phyloP scores from a whole-genome alignment of 2,888 invertebrate species.

The Drosophila birchii region DNA sequence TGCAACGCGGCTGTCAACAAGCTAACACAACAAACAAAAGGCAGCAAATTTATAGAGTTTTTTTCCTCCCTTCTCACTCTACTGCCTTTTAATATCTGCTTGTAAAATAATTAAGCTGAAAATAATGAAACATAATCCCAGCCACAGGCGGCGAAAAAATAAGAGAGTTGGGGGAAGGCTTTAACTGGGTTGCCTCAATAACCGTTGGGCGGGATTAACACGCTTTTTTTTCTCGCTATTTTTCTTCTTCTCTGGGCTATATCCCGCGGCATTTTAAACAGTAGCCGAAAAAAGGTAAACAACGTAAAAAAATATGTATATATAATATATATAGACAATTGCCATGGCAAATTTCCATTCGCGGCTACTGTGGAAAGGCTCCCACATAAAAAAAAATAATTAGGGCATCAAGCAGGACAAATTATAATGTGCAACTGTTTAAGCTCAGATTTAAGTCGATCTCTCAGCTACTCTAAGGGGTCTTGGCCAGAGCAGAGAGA shows the following conservation, averaged over 20 bases:
- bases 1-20: constrained; percentile 57
- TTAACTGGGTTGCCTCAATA: constrained; percentile 72
- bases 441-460: constrained; percentile 12
- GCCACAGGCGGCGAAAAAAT: constrained; percentile 28
- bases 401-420: constrained; percentile 22
- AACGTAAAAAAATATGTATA: constrained; percentile 10
- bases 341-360: constrained; percentile 16
- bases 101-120: constrained; percentile 75
- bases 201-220: constrained; percentile 72
- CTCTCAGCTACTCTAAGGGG: neutral
- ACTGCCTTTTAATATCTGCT: constrained; percentile 46
- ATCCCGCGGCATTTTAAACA: constrained; percentile 36
- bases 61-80: neutral
- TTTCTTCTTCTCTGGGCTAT: constrained; percentile 5
- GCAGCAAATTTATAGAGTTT: constrained; percentile 40
- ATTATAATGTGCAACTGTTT: constrained; percentile 25
- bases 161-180: constrained; percentile 23
- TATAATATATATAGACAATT: constrained; percentile 12
- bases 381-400: constrained; percentile 21
- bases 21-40: constrained; percentile 28
- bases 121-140: constrained; percentile 73
- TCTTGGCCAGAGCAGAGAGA: neutral
- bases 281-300: constrained; percentile 39
- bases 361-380: constrained; percentile 19
- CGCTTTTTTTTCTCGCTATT: constrained; percentile 48